Conservation (phyloP, 2,797 vertebrate genomes). For the Ceyx erithaca region DNA sequence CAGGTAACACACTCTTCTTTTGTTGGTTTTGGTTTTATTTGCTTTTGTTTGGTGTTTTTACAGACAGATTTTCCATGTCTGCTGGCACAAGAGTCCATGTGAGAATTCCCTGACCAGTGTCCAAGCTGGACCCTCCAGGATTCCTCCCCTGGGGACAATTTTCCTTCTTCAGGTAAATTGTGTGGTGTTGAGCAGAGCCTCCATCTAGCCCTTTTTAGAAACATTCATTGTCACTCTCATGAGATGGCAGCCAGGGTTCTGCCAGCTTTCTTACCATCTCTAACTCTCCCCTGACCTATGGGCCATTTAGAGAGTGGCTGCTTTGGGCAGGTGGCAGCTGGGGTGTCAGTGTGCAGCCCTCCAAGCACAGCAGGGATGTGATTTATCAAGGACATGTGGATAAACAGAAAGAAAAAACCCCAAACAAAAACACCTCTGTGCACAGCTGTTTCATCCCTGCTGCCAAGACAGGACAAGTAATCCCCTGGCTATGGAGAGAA, state of each 20-base stretch:
- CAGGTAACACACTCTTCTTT: background rate
- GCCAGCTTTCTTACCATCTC: background rate
- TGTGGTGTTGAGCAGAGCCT: background rate
- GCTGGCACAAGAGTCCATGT: background rate
- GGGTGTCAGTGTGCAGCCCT: background rate
- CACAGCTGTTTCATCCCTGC: background rate
- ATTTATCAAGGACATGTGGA: background rate
- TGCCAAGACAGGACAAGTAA: background rate
- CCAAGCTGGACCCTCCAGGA: background rate
- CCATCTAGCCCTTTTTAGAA: background rate
- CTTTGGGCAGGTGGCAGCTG: background rate
- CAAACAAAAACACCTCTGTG: background rate
- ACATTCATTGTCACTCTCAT: background rate
- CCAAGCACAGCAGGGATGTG: background rate
- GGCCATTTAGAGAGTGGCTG: background rate
- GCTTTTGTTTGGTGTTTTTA: background rate
- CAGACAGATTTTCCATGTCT: background rate
- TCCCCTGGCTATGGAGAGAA: background rate
- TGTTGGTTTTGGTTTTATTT: background rate
- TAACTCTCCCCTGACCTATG: accelerated
- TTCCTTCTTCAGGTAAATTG: background rate
- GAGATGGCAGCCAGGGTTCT: background rate
- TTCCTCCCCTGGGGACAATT: background rate
- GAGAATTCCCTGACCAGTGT: background rate
- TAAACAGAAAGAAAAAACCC: background rate